phyloP scores from a whole-genome alignment of 2,113 vertebrate genomes.

The Megaceryle maxima region DNA sequence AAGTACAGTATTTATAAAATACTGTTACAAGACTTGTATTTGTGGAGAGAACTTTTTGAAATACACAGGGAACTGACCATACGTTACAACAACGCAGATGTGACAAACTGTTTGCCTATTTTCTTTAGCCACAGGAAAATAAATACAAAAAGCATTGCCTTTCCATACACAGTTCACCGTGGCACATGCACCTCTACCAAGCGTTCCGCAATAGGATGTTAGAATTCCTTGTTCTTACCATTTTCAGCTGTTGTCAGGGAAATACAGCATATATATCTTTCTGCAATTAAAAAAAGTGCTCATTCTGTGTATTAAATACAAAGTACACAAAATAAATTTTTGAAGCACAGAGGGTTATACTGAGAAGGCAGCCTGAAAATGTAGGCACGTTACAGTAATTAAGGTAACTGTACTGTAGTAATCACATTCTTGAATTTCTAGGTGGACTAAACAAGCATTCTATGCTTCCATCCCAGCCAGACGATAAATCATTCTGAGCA shows the following conservation, averaged over 20 bases:
- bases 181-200: slow-evolving; percentile 76
- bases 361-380: slow-evolving; percentile 88
- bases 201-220: slow-evolving; percentile 34
- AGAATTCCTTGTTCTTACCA: slow-evolving; percentile 57
- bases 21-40: slow-evolving; percentile 53
- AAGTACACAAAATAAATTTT: slow-evolving; percentile 89
- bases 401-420: slow-evolving; percentile 73
- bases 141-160: slow-evolving; percentile 76
- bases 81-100: slow-evolving; percentile 57
- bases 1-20: slow-evolving; percentile 66
- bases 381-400: slow-evolving; percentile 91
- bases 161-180: slow-evolving; percentile 67
- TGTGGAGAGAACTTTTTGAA: slow-evolving; percentile 63
- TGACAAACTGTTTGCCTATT: slow-evolving; percentile 46
- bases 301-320: slow-evolving; percentile 88
- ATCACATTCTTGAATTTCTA: slow-evolving; percentile 75
- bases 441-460: slow-evolving; percentile 59
- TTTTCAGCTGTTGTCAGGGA: slow-evolving; percentile 63
- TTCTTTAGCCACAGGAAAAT: slow-evolving; percentile 67
- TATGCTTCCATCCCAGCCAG: slow-evolving; percentile 65
- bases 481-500: slow-evolving; percentile 10
- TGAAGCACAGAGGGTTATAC: slow-evolving; percentile 82
- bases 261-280: slow-evolving; percentile 51
- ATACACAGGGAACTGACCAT: slow-evolving; percentile 60
- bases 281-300: slow-evolving; percentile 84